These are phyloP conservation scores for Aproaerema taeniolella DNA, from an alignment of 2,888 invertebrate genomes.

Conservation along the genomic window DNA sequence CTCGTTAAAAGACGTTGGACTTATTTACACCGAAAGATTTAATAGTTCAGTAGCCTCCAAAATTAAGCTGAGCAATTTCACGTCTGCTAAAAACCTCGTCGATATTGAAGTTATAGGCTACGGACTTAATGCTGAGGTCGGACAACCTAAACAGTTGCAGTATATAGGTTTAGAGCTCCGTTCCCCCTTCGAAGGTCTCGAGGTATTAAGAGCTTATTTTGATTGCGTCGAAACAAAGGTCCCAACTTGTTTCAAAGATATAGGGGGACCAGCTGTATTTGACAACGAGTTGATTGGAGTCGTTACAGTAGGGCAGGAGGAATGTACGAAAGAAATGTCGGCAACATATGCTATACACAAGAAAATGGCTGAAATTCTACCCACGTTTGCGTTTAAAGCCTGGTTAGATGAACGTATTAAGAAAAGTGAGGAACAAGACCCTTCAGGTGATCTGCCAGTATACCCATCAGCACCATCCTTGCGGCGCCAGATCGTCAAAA, in stretches of 20 bases:
- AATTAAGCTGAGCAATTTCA: slow-evolving; percentile 49
- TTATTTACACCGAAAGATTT: slow-evolving; percentile 55
- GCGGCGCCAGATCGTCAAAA: neutral
- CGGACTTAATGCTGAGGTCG: slow-evolving; percentile 56
- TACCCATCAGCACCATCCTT: slow-evolving; percentile 40
- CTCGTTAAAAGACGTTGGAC: slow-evolving; percentile 48
- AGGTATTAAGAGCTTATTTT: slow-evolving; percentile 39
- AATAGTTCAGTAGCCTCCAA: slow-evolving; percentile 48
- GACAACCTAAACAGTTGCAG: slow-evolving; percentile 46
- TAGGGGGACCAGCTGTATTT: slow-evolving; percentile 54
- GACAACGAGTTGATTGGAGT: slow-evolving; percentile 58
- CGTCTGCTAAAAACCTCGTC: slow-evolving; percentile 31
- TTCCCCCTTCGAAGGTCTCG: slow-evolving; percentile 21
- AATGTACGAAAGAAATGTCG: slow-evolving; percentile 52
- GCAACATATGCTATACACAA: slow-evolving; percentile 51
- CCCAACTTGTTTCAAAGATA: slow-evolving; percentile 57
- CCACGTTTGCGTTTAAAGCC: slow-evolving; percentile 51
- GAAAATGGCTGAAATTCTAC: slow-evolving; percentile 45
- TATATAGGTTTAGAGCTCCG: slow-evolving; percentile 54
- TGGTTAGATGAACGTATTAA: slow-evolving; percentile 59
- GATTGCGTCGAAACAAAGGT: slow-evolving; percentile 63
- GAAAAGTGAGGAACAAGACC: slow-evolving; percentile 41
- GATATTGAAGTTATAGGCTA: slow-evolving; percentile 57
- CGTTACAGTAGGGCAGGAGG: slow-evolving; percentile 43
- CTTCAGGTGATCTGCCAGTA: slow-evolving; percentile 27